Evolutionary conservation across 2,797 vertebrate species (phyloP).

Genomic region (Chaunax sp.): DNA sequence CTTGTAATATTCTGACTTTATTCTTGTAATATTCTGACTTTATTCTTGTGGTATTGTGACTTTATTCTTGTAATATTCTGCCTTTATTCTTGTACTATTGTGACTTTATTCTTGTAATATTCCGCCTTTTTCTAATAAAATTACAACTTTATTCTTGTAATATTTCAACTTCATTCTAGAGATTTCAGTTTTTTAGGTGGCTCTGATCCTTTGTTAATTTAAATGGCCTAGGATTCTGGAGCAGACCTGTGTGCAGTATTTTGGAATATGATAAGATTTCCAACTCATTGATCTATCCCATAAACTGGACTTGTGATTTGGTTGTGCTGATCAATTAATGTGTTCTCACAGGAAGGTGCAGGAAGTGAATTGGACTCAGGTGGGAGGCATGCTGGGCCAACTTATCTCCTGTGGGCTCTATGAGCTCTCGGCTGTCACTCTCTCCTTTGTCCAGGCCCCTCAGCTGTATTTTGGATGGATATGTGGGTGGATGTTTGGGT

Average conservation of each 20-base stretch:
- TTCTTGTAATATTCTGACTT: too few species aligned
- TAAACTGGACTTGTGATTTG: neutral
- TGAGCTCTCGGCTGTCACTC: slow-evolving; percentile 12
- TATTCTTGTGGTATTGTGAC: too few species aligned
- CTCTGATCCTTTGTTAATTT: too few species aligned
- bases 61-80: too few species aligned
- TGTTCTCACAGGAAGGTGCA: neutral
- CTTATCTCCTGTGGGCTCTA: slow-evolving; percentile 22
- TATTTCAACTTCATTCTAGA: too few species aligned
- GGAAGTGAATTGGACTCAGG: slow-evolving; percentile 29
- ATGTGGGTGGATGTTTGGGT: slow-evolving; percentile 40
- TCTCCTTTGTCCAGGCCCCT: slow-evolving; percentile 34
- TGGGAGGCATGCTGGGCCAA: slow-evolving; percentile 6
- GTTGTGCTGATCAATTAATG: neutral
- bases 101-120: too few species aligned
- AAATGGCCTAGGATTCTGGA: too few species aligned
- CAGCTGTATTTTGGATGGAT: slow-evolving; percentile 31
- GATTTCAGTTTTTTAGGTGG: too few species aligned
- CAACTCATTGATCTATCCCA: neutral
- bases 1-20: too few species aligned
- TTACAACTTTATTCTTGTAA: too few species aligned
- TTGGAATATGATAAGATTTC: neutral
- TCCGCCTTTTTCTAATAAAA: too few species aligned
- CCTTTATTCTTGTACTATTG: too few species aligned
- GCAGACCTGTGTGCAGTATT: neutral